Conservation (phyloP, 2,888 invertebrate species). For the Chrysotoxum bicinctum region DNA sequence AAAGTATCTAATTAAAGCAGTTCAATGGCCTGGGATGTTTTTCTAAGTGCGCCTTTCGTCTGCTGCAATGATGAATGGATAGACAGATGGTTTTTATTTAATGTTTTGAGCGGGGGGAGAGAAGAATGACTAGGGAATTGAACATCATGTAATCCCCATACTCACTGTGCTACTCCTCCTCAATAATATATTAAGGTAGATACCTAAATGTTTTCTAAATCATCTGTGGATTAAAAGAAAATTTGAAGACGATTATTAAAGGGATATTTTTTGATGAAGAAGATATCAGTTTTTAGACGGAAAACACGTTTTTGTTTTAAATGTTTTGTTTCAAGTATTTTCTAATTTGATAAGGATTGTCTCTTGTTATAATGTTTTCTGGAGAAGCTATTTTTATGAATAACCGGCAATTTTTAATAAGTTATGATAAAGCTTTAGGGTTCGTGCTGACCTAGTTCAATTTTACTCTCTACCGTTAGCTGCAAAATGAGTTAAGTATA, state of each 20-base stretch:
- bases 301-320: constrained; percentile 23
- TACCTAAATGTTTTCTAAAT: constrained; percentile 18
- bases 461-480: not conserved
- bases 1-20: constrained; percentile 34
- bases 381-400: not conserved
- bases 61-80: constrained; percentile 32
- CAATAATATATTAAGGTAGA: not conserved
- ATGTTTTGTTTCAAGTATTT: not conserved
- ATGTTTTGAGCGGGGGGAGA: not conserved
- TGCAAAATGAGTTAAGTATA: not conserved
- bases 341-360: not conserved
- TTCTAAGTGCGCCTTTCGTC: constrained; percentile 35
- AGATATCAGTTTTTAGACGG: not conserved
- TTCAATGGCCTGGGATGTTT: constrained; percentile 63
- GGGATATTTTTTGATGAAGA: not conserved
- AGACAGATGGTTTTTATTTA: constrained; percentile 44
- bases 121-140: not conserved
- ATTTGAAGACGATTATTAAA: not conserved
- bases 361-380: not conserved
- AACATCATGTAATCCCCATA: constrained; percentile 5
- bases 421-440: not conserved
- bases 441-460: constrained; percentile 4
- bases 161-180: not conserved
- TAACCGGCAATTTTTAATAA: not conserved
- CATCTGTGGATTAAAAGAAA: constrained; percentile 19